Evolutionary conservation across 2,797 vertebrate species (phyloP).

Genomic region (Geotrypetes seraphini): DNA sequence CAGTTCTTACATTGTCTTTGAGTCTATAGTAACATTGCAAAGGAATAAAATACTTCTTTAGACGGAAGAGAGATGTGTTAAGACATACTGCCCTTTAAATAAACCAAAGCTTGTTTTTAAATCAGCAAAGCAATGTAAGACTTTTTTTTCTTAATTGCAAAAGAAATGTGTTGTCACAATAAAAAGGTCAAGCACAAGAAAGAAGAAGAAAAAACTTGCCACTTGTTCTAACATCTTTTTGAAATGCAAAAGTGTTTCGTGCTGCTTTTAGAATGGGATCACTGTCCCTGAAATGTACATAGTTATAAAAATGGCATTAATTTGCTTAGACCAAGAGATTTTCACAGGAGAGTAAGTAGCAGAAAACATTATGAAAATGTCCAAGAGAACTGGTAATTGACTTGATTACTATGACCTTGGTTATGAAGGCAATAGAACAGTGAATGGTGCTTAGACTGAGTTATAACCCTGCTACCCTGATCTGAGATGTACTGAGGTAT

Average conservation of each 20-base stretch:
- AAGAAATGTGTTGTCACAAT: not conserved
- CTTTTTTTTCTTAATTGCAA: slow-evolving; percentile 1
- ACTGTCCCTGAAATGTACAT: slow-evolving; percentile 82
- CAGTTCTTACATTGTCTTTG: no score
- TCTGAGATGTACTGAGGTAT: slow-evolving; percentile 41
- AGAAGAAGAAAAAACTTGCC: accelerated
- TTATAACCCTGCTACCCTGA: slow-evolving; percentile 67
- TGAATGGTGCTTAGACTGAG: slow-evolving; percentile 73
- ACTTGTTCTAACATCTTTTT: not conserved
- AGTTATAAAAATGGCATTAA: slow-evolving; percentile 92
- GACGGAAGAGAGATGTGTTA: not conserved
- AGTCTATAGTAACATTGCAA: no score
- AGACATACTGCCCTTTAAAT: not conserved
- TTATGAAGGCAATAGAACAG: slow-evolving; percentile 78
- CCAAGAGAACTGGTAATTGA: slow-evolving; percentile 90
- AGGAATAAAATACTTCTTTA: no score
- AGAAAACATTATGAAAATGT: slow-evolving; percentile 98
- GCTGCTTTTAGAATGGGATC: slow-evolving; percentile 77
- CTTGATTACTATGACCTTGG: slow-evolving; percentile 98
- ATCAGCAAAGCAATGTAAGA: no score
- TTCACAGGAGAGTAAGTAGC: slow-evolving; percentile 98
- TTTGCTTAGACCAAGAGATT: slow-evolving; percentile 95
- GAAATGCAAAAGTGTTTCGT: no score
- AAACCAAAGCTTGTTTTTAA: not conserved
- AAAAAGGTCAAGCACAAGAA: not conserved